Conservation (phyloP, 2,888 invertebrate species). For the Aphodius sticticus region DNA sequence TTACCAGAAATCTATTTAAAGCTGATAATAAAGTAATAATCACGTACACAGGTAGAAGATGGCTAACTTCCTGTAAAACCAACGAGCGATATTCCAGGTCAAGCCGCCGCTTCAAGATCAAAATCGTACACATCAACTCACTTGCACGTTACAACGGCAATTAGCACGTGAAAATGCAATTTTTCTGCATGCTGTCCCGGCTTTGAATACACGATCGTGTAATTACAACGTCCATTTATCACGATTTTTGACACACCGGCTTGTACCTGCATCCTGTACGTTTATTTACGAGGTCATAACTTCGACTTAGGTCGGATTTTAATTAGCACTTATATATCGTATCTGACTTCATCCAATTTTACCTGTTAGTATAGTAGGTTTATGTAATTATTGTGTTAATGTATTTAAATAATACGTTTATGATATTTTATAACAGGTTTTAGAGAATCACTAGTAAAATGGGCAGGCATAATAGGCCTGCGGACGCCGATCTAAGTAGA, state of each 20-base stretch:
- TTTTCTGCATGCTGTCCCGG: background rate
- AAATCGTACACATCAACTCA: background rate
- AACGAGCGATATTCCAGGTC: background rate
- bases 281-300: constrained; percentile 4
- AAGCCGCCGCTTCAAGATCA: background rate
- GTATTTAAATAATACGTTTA: no score
- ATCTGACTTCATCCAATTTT: background rate
- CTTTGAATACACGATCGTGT: background rate
- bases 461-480: no score
- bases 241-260: background rate
- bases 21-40: background rate
- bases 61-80: background rate
- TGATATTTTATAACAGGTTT: no score
- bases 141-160: background rate
- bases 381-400: no score
- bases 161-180: constrained; percentile 4
- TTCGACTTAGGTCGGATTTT: background rate
- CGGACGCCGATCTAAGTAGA: no score
- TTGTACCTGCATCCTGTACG: background rate
- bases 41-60: background rate
- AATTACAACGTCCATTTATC: background rate
- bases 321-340: background rate
- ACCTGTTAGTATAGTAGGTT: background rate
- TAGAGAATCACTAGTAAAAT: no score
- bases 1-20: no score